These are phyloP conservation scores for Nothocercus nigrocapillus DNA, from an alignment of 2,113 vertebrate genomes.

Conservation along the genomic window DNA sequence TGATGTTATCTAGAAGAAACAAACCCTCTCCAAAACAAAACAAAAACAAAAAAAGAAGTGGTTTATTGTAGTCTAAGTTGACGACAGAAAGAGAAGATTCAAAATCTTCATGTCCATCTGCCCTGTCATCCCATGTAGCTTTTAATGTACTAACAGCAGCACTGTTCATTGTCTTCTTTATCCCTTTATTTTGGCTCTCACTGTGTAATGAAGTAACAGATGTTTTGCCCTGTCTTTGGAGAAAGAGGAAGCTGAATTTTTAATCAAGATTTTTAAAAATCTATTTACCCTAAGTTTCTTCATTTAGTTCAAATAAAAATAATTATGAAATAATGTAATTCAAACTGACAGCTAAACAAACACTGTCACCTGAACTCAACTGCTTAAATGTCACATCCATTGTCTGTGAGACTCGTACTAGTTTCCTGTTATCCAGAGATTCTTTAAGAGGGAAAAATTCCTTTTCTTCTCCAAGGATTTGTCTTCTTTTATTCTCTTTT, in stretches of 20 bases:
- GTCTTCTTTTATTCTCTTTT: neutral
- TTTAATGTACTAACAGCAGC: neutral
- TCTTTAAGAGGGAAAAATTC: neutral
- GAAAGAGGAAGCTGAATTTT: neutral
- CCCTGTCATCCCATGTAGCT: neutral
- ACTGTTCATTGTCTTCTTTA: neutral
- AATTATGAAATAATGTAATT: neutral
- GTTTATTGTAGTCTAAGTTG: neutral
- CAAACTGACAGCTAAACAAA: neutral
- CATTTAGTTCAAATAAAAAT: neutral
- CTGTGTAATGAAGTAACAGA: constrained; percentile 8
- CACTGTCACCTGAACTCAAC: neutral
- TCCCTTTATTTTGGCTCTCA: neutral
- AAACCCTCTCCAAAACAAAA: neutral
- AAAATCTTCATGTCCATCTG: neutral
- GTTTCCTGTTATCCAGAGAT: neutral
- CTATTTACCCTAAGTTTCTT: neutral
- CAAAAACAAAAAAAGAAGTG: neutral
- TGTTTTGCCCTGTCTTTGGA: neutral
- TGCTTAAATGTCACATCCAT: neutral
- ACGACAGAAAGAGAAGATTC: neutral
- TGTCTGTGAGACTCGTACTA: neutral
- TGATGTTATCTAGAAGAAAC: neutral
- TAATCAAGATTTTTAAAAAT: neutral
- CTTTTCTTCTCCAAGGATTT: neutral